These are phyloP conservation scores for Sterrhoptilus dennistouni DNA, from an alignment of 2,113 vertebrate species.

Conservation along the genomic window DNA sequence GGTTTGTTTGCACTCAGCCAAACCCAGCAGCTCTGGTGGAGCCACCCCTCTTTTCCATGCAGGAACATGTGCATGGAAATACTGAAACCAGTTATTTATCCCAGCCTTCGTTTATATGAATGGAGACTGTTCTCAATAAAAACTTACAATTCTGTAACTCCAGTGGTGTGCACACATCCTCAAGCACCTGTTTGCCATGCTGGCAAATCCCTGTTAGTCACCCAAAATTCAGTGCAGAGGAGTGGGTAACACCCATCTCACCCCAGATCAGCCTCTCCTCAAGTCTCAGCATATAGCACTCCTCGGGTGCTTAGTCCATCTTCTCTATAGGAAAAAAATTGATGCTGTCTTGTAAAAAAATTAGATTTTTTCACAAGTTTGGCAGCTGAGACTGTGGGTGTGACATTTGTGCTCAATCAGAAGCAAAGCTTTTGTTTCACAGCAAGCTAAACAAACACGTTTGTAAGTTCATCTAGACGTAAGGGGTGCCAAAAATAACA, in stretches of 20 bases:
- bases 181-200: background rate
- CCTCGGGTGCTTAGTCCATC: background rate
- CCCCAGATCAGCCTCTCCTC: background rate
- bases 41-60: background rate
- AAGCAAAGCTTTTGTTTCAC: background rate
- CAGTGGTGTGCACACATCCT: accelerated
- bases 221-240: background rate
- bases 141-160: background rate
- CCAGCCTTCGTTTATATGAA: background rate
- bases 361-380: background rate
- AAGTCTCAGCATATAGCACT: background rate
- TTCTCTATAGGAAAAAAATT: background rate
- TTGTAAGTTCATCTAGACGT: background rate
- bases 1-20: background rate
- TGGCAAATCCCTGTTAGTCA: background rate
- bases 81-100: background rate
- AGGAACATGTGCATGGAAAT: background rate
- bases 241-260: background rate
- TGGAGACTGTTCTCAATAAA: background rate
- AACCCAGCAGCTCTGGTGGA: background rate
- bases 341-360: background rate
- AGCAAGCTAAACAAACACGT: background rate
- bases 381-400: accelerated
- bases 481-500: background rate
- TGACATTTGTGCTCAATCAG: background rate